A percentile compares a stretch with the other conserved stretches of the same genome.
Evolutionary conservation across 2,888 invertebrate species (phyloP).

Genomic region (Lordiphosa fenestrarum): DNA sequence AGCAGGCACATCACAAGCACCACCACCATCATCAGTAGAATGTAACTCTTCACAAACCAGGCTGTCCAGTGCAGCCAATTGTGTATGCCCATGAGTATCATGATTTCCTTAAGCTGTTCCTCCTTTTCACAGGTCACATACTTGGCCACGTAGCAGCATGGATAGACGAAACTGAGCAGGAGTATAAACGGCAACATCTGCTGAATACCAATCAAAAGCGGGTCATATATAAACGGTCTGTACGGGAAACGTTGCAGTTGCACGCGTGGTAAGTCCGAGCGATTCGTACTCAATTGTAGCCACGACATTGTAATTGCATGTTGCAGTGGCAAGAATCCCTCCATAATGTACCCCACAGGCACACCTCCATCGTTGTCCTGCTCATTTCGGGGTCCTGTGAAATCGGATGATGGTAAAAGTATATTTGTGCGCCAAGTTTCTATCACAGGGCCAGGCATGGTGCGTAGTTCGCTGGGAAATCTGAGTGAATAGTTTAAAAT

Average conservation of each 20-base stretch:
- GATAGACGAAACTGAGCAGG: conserved; percentile 88
- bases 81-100: conserved; percentile 93
- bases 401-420: conserved; percentile 84
- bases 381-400: conserved; percentile 84
- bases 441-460: conserved; percentile 44
- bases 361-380: conserved; percentile 80
- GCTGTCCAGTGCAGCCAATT: conserved; percentile 91
- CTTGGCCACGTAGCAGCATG: conserved; percentile 87
- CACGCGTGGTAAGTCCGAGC: conserved; percentile 38
- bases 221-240: conserved; percentile 85
- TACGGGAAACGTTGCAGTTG: conserved; percentile 84
- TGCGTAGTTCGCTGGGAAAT: conserved; percentile 84
- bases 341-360: conserved; percentile 83
- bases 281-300: conserved; percentile 21
- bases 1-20: conserved; percentile 15
- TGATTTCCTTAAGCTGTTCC: conserved; percentile 86
- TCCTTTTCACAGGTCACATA: conserved; percentile 83
- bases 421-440: conserved; percentile 84
- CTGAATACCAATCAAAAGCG: conserved; percentile 84
- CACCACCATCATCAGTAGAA: conserved; percentile 84
- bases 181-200: conserved; percentile 87
- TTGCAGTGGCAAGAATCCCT: conserved; percentile 85
- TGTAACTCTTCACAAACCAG: conserved; percentile 89
- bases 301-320: conserved; percentile 81
- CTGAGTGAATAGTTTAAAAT: conserved; percentile 82